Evolutionary conservation across 2,888 invertebrate species (phyloP), one percentile per base, ranked within the genome.

Genomic region (Morpho helenor): DNA sequence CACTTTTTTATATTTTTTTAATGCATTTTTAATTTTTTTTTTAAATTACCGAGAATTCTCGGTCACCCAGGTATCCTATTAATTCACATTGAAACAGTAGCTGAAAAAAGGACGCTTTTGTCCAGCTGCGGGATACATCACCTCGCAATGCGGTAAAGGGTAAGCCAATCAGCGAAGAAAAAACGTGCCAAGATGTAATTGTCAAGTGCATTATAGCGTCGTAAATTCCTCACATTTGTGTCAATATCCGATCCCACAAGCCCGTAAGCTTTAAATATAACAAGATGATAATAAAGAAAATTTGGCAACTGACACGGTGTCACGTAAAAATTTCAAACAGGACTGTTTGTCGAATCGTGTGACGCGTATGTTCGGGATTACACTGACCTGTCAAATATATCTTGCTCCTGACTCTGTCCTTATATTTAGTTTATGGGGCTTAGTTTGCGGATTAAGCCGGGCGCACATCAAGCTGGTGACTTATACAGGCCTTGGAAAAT

Each of bases 361-460:
- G 71, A 71, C 72, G 60, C 62, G 68, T 70, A 70, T 66, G 69
- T 67, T 57, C 65, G 62, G 66, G 58, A 65, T 69, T 68, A 65
- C 57, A 44, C 49, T 43, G 8, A n/a, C 48, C 52, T 61, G 68
- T 68, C 70, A 66, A 64, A 67, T 68, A 66, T 60, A 59, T 68
- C 62, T 58, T 44, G 41, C 16, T 56, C 46, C 39, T 22, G 39
- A 41, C 53, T 23, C 22, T 10, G 49, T 8, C 9, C 47, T 44
- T 52, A 57, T 56, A 53, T 63, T 58, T 60, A 60, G 60, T 58
- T 63, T 56, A 60, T 49, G 51, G 16, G 52, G 39, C 40, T 47
- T 48, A 57, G 45, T 10, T 52, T 39, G 31, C n/a, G 41, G 52
- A 44, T 45, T 31, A 39, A 8, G 41, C n/a, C 22, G 7, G n/a